These are phyloP conservation scores for Epizoanthus ramosus DNA, from an alignment of 92 coral and sea anemone species.

Conservation along the genomic window DNA sequence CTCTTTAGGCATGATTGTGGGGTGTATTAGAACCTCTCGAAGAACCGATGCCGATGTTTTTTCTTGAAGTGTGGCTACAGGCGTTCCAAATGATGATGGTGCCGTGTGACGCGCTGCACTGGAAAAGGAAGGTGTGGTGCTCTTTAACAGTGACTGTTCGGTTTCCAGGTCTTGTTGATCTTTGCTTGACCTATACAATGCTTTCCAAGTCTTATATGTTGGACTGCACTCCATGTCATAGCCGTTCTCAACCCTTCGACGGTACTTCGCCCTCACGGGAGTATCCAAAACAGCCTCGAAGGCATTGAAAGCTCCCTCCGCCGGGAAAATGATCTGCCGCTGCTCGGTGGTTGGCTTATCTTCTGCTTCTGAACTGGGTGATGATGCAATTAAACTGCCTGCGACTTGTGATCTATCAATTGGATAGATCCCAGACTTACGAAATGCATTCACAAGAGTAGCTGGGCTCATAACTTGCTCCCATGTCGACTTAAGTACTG, in stretches of 20 bases:
- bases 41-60: slow-evolving; percentile 26
- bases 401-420: no score
- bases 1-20: slow-evolving; percentile 39
- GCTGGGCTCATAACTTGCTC: slow-evolving; percentile 58
- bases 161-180: slow-evolving; percentile 22
- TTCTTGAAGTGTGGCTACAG: slow-evolving; percentile 14
- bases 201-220: slow-evolving; percentile 45
- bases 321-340: no score
- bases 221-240: slow-evolving; percentile 57
- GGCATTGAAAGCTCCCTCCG: no score
- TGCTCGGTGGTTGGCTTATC: no score
- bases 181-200: slow-evolving; percentile 23
- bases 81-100: slow-evolving; percentile 17
- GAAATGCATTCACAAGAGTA: slow-evolving; percentile 30
- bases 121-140: slow-evolving; percentile 14
- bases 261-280: no score
- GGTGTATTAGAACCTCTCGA: slow-evolving; percentile 10
- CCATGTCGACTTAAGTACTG: slow-evolving; percentile 58
- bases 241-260: no score
- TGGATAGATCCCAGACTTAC: no score
- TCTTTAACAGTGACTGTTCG: slow-evolving; percentile 21
- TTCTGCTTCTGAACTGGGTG: no score
- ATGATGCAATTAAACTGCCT: no score
- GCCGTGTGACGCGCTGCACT: slow-evolving; percentile 16
- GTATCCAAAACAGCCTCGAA: no score